Evolutionary conservation across 2,888 invertebrate species (phyloP).

Genomic region (Tanypteryx hageni): DNA sequence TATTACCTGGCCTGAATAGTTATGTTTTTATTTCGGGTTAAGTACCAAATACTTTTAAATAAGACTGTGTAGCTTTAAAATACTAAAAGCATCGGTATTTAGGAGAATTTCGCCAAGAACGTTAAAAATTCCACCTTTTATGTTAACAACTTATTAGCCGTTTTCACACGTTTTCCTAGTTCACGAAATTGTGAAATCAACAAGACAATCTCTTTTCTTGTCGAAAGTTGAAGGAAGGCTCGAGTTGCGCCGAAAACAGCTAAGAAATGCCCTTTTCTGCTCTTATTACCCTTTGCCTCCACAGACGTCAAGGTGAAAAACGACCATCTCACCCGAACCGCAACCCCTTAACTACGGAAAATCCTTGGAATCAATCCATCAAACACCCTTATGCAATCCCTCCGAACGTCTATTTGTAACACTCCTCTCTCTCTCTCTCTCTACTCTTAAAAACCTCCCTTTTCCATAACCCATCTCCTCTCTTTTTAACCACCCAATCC

Average conservation of each 20-base stretch:
- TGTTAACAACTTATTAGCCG: too few species aligned
- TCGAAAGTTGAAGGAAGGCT: too few species aligned
- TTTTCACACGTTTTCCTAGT: too few species aligned
- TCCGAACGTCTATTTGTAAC: slow-evolving; percentile 1
- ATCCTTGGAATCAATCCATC: slow-evolving; percentile 50
- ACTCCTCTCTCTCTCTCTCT: background rate
- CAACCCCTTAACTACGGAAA: slow-evolving; percentile 40
- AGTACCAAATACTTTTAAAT: too few species aligned
- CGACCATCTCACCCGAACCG: slow-evolving; percentile 24
- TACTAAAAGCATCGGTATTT: too few species aligned
- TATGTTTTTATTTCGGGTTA: background rate
- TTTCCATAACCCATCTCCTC: background rate
- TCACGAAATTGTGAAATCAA: too few species aligned
- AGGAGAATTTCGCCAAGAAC: too few species aligned
- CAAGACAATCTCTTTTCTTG: too few species aligned
- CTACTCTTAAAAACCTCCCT: background rate
- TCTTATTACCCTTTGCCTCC: background rate
- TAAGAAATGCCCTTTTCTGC: background rate
- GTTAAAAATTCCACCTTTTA: too few species aligned
- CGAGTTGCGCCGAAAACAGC: too few species aligned
- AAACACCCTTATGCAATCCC: slow-evolving; percentile 19
- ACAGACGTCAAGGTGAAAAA: slow-evolving; percentile 24
- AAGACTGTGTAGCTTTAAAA: too few species aligned
- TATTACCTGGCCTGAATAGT: background rate
- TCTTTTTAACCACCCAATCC: background rate